Evolutionary conservation across 2,113 vertebrate species (phyloP).

Genomic region (Balaeniceps rex): DNA sequence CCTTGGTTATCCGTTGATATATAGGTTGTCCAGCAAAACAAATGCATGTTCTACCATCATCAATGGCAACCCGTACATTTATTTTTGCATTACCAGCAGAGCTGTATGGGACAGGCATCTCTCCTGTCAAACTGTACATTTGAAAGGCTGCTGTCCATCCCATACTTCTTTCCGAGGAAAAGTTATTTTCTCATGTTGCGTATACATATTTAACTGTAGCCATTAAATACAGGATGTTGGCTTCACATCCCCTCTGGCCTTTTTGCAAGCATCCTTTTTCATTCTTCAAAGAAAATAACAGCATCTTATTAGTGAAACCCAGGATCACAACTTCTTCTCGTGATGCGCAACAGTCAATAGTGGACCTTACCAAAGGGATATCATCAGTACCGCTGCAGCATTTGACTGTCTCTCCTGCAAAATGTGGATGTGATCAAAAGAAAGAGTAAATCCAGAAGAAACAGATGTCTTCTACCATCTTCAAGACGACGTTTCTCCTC

Average conservation of each 20-base stretch:
- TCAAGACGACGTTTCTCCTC: not conserved
- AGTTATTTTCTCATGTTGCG: not conserved
- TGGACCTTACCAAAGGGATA: not conserved
- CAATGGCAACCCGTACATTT: not conserved
- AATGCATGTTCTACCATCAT: not conserved
- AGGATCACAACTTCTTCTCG: not conserved
- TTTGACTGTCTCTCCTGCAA: not conserved
- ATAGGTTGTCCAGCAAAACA: not conserved
- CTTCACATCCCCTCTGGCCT: not conserved
- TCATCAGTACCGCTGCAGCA: not conserved
- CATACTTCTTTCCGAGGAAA: not conserved
- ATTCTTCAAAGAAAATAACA: not conserved
- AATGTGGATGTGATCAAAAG: not conserved
- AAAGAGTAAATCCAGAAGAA: not conserved
- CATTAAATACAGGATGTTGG: not conserved
- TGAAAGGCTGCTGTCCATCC: not conserved
- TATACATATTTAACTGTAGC: not conserved
- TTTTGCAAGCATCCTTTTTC: not conserved
- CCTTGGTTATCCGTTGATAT: not conserved
- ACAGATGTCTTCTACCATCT: not conserved
- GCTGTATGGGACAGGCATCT: not conserved
- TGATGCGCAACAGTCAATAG: not conserved
- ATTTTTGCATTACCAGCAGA: not conserved
- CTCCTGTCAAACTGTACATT: not conserved
- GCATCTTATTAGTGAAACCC: not conserved